phyloP scores from a whole-genome alignment of 2,888 invertebrate species.

The Pseudococcus longispinus region DNA sequence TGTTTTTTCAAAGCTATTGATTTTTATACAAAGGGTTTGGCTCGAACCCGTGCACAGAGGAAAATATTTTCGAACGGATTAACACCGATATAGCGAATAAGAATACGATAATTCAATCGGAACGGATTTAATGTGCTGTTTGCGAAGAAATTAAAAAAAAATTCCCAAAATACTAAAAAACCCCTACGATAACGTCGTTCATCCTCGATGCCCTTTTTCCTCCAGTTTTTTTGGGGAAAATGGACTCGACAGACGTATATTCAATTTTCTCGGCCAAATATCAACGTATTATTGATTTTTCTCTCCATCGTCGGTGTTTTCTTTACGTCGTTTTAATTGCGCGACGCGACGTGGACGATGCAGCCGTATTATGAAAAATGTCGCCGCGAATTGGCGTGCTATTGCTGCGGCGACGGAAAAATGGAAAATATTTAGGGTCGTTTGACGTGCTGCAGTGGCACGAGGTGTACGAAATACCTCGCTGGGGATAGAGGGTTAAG shows the following conservation, averaged over 20 bases:
- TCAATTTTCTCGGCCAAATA: background rate
- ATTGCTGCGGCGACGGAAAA: background rate
- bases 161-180: background rate
- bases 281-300: conserved; percentile 8
- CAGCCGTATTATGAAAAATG: background rate
- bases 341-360: background rate
- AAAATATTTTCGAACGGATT: background rate
- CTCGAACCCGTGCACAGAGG: background rate
- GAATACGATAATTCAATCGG: conserved; percentile 35
- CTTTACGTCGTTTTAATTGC: conserved; percentile 6
- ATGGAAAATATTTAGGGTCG: conserved; percentile 3
- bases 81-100: background rate
- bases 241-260: background rate
- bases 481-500: background rate
- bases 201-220: background rate
- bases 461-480: background rate
- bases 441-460: background rate
- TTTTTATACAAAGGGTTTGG: conserved; percentile 16
- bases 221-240: background rate
- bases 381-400: background rate
- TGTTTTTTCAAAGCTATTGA: conserved; percentile 3
- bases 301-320: background rate
- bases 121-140: background rate
- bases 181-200: background rate
- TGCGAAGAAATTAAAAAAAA: conserved; percentile 19